Conservation (phyloP, 2,113 vertebrate species). For the Ptyas mucosa region DNA sequence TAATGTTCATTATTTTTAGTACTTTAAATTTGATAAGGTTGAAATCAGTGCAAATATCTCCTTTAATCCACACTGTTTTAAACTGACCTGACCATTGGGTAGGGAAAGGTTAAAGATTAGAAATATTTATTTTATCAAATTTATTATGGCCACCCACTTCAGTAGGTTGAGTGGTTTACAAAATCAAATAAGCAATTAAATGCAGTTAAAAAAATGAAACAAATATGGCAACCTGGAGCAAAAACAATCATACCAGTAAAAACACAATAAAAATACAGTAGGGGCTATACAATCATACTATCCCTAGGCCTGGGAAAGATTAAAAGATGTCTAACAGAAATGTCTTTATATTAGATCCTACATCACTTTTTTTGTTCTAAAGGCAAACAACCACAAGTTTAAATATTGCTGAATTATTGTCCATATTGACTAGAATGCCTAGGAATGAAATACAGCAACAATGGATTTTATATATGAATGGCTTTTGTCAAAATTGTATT, state of each 20-base stretch:
- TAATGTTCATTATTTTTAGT: not conserved
- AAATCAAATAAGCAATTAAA: not conserved
- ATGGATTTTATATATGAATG: not conserved
- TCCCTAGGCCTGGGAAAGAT: not conserved
- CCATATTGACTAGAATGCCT: not conserved
- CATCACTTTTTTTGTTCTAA: not conserved
- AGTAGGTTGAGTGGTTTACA: not conserved
- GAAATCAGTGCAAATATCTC: not conserved
- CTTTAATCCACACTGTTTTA: not conserved
- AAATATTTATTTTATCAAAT: not conserved
- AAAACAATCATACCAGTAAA: not conserved
- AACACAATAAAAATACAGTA: not conserved
- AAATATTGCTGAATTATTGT: not conserved
- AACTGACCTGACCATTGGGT: not conserved
- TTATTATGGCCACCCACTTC: not conserved
- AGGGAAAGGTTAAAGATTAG: not conserved
- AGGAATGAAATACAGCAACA: not conserved
- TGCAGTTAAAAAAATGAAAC: not conserved
- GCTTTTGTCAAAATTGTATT: constrained; percentile 29
- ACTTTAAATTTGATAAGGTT: not conserved
- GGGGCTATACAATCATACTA: not conserved
- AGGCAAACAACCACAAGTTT: not conserved
- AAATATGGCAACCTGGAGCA: not conserved
- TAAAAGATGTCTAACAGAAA: not conserved
- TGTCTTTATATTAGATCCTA: not conserved